Evolutionary conservation across 2,888 invertebrate species (phyloP).

Genomic region (Mystacides longicornis): DNA sequence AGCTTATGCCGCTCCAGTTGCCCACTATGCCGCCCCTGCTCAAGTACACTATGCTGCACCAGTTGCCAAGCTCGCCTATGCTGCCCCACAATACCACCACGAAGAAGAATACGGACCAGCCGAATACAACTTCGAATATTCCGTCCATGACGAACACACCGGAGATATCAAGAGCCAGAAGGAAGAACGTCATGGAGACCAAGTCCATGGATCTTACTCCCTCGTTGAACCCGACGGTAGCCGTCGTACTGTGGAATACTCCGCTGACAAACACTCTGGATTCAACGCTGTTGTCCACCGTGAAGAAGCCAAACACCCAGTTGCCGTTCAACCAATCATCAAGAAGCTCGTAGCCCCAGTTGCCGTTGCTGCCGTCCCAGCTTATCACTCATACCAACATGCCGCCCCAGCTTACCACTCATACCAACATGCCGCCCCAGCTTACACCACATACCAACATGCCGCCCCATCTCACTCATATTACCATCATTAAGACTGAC

Average conservation of each 20-base stretch:
- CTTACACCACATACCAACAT: slow-evolving; percentile 14
- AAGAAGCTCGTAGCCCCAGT: slow-evolving; percentile 22
- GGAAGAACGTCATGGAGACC: slow-evolving; percentile 41
- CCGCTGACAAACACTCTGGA: slow-evolving; percentile 39
- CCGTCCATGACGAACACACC: slow-evolving; percentile 40
- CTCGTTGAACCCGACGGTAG: slow-evolving; percentile 44
- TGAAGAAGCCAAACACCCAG: slow-evolving; percentile 30
- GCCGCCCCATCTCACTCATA: slow-evolving; percentile 19
- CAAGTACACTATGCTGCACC: slow-evolving; percentile 18
- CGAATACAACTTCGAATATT: slow-evolving; percentile 32
- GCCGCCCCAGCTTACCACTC: slow-evolving; percentile 18
- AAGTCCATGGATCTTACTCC: slow-evolving; percentile 43
- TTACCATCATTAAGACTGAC: slow-evolving; percentile 9
- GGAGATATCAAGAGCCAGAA: slow-evolving; percentile 46
- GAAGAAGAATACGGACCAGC: slow-evolving; percentile 18
- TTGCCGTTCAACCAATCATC: slow-evolving; percentile 18
- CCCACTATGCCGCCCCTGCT: slow-evolving; percentile 9
- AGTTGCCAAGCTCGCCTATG: slow-evolving; percentile 21
- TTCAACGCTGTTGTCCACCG: slow-evolving; percentile 45
- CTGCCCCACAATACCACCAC: slow-evolving; percentile 7
- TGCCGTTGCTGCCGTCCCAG: slow-evolving; percentile 22
- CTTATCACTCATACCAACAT: slow-evolving; percentile 13
- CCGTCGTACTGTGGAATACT: slow-evolving; percentile 43
- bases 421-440: slow-evolving; percentile 11
- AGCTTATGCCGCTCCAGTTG: neutral